Percentiles rank a stretch among this genome's conserved stretches.
These are phyloP conservation scores for Eledona agricola DNA, from an alignment of 2,888 invertebrate genomes.

Conservation along the genomic window DNA sequence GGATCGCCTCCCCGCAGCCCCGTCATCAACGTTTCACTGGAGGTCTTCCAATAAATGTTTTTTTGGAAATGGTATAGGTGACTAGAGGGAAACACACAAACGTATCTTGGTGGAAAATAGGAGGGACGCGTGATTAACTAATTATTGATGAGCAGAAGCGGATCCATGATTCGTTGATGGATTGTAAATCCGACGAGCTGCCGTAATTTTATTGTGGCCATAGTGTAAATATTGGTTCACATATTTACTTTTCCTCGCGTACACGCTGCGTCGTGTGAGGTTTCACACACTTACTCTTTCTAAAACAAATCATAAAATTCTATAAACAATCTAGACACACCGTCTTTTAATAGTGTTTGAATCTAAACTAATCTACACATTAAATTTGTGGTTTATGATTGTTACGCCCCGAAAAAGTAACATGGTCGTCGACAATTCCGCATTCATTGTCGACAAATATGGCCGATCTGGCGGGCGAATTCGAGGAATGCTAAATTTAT, in stretches of 20 bases:
- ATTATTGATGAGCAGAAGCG: slow-evolving; percentile 34
- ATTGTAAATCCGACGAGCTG: slow-evolving; percentile 47
- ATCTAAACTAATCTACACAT: slow-evolving; percentile 49
- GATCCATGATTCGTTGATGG: slow-evolving; percentile 39
- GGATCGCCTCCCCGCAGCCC: slow-evolving; percentile 4
- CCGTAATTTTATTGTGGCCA: slow-evolving; percentile 53
- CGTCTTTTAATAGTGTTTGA: slow-evolving; percentile 52
- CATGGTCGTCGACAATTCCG: slow-evolving; percentile 15
- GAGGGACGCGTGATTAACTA: slow-evolving; percentile 24
- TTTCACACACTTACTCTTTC: slow-evolving; percentile 61
- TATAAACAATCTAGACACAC: slow-evolving; percentile 57
- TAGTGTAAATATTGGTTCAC: slow-evolving; percentile 55
- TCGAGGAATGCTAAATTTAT: neutral
- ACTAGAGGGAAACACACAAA: neutral
- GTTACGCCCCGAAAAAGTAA: slow-evolving; percentile 40
- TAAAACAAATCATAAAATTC: slow-evolving; percentile 62
- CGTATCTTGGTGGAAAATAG: slow-evolving; percentile 12
- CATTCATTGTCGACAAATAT: slow-evolving; percentile 5
- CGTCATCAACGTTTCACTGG: slow-evolving; percentile 1
- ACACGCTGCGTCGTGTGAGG: slow-evolving; percentile 60
- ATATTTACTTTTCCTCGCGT: slow-evolving; percentile 53
- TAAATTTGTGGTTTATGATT: slow-evolving; percentile 47
- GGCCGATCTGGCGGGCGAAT: neutral
- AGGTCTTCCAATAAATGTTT: slow-evolving; percentile 12
- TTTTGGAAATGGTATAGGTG: too few relatives aligned